Evolutionary conservation across 2,113 vertebrate genomes (phyloP).

Genomic region (Corythaeola cristata): DNA sequence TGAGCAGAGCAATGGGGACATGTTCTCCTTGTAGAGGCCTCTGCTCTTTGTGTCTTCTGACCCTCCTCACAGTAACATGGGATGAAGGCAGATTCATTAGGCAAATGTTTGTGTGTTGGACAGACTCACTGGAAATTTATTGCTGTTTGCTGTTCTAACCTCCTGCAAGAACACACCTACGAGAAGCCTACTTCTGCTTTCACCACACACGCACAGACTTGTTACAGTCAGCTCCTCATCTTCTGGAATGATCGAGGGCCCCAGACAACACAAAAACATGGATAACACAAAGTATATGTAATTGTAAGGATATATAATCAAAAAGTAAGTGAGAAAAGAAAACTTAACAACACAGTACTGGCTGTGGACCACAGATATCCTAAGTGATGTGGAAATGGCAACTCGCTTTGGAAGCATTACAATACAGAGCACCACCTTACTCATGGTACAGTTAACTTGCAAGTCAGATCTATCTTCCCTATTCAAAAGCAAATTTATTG

Average conservation of each 20-base stretch:
- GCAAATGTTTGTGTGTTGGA: neutral
- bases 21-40: rapidly evolving
- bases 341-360: neutral
- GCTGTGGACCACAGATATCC: neutral
- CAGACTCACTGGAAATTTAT: neutral
- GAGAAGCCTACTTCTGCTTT: neutral
- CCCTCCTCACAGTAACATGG: neutral
- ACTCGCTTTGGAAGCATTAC: neutral
- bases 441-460: neutral
- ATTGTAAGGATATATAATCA: neutral
- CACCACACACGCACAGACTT: neutral
- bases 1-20: neutral
- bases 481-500: neutral
- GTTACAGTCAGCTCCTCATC: neutral
- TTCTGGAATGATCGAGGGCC: neutral
- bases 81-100: neutral
- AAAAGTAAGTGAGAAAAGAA: neutral
- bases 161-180: neutral
- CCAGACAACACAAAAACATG: neutral
- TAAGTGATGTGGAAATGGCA: neutral
- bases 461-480: neutral
- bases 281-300: neutral
- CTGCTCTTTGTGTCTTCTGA: neutral
- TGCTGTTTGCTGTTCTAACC: neutral
- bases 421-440: neutral